Evolutionary conservation across 1,140 invertebrate genomes (phyloP).

Genomic region (Achatina immaculata): DNA sequence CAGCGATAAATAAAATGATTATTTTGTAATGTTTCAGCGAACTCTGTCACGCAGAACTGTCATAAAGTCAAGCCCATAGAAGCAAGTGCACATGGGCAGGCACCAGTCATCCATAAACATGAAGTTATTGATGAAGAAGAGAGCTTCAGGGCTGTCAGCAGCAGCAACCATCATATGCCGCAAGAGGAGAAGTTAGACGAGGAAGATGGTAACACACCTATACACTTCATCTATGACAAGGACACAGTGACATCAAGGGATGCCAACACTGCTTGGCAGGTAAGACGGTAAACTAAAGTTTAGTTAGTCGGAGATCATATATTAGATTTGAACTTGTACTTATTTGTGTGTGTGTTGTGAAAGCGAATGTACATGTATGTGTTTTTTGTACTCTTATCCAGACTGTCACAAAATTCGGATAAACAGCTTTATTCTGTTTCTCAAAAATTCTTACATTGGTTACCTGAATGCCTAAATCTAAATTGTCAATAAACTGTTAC

Average conservation of each 20-base stretch:
- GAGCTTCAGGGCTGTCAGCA: not conserved
- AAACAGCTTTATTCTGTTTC: too few relatives aligned
- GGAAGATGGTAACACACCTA: not conserved
- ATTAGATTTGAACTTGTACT: not conserved
- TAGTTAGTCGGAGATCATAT: not conserved
- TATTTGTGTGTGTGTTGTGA: not conserved
- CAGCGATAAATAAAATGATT: too few relatives aligned
- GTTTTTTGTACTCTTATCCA: too few relatives aligned
- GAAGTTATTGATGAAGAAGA: not conserved
- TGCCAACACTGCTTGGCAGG: constrained; percentile 27
- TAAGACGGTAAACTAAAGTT: too few relatives aligned
- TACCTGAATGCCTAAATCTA: too few relatives aligned
- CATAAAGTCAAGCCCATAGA: not conserved
- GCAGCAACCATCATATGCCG: not conserved
- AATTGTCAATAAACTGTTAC: too few relatives aligned
- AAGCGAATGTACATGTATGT: too few relatives aligned
- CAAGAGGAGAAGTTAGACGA: not conserved
- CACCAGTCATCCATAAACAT: not conserved
- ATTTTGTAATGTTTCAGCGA: not conserved
- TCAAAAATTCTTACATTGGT: too few relatives aligned
- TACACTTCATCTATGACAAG: constrained; percentile 25
- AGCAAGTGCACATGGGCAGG: not conserved
- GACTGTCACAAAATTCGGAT: too few relatives aligned
- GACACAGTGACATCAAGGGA: not conserved
- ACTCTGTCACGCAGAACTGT: not conserved